Conservation (phyloP, 2,797 vertebrate genomes). For the Varecia variegata region DNA sequence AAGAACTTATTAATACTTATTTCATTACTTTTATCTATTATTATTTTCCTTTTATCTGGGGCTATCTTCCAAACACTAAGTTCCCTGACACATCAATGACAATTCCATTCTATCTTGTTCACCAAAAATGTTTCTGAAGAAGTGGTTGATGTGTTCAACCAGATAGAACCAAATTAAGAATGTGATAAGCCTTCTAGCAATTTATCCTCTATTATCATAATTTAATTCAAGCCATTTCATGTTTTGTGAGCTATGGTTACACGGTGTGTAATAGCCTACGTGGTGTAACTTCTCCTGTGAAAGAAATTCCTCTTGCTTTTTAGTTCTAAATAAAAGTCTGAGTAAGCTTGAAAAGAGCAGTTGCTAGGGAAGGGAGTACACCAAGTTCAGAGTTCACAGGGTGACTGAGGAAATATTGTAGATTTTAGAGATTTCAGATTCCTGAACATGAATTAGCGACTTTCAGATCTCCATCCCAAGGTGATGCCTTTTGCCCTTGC, state of each 20-base stretch:
- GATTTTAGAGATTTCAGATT: not conserved
- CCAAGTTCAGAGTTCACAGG: not conserved
- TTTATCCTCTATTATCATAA: not conserved
- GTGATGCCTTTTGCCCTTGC: not conserved
- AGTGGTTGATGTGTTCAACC: not conserved
- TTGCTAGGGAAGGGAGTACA: not conserved
- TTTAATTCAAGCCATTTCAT: not conserved
- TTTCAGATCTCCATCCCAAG: not conserved
- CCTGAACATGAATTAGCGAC: not conserved
- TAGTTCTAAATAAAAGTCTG: not conserved
- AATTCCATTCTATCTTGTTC: not conserved
- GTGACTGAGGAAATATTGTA: not conserved
- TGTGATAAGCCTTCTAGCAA: not conserved
- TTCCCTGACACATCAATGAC: slow-evolving; percentile 27
- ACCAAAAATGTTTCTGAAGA: slow-evolving; percentile 45
- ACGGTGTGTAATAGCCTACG: not conserved
- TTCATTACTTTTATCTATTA: slow-evolving; percentile 29
- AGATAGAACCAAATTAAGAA: not conserved
- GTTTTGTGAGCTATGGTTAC: slow-evolving; percentile 43
- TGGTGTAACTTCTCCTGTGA: not conserved
- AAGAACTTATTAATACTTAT: not conserved
- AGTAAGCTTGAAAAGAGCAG: slow-evolving; percentile 38
- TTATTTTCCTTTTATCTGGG: not conserved
- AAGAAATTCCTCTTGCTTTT: slow-evolving; percentile 14
- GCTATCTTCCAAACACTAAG: not conserved